phyloP scores from a whole-genome alignment of 2,113 vertebrate genomes.

The Meles meles region DNA sequence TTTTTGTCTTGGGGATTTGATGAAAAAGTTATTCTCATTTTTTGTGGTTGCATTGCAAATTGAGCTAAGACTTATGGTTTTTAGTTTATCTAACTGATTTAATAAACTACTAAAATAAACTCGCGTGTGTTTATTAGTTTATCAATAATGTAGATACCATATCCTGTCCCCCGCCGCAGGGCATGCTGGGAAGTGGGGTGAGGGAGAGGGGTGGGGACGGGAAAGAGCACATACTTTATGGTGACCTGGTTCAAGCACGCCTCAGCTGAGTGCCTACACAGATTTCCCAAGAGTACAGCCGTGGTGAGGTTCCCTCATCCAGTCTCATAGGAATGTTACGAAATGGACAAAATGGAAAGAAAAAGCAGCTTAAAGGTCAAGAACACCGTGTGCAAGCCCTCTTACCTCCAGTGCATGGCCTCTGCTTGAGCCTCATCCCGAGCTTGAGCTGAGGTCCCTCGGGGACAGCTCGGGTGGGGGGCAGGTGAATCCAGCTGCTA shows the following conservation, averaged over 20 bases:
- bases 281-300: background rate
- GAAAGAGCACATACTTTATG: fast-evolving
- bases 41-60: background rate
- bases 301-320: conserved; percentile 7
- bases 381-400: background rate
- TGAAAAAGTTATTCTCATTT: background rate
- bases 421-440: background rate
- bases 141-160: background rate
- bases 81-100: background rate
- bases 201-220: fast-evolving
- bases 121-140: background rate
- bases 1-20: background rate
- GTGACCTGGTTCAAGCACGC: background rate
- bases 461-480: background rate
- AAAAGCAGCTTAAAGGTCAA: conserved; percentile 47
- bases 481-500: conserved; percentile 71
- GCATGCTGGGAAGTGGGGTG: background rate
- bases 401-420: conserved; percentile 56
- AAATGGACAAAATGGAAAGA: conserved; percentile 26
- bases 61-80: background rate
- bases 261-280: background rate
- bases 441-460: background rate
- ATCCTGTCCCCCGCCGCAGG: background rate
- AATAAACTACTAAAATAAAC: background rate
- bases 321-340: background rate